phyloP scores from a whole-genome alignment of 2,113 vertebrate species.

The Neolamprologus modestus region DNA sequence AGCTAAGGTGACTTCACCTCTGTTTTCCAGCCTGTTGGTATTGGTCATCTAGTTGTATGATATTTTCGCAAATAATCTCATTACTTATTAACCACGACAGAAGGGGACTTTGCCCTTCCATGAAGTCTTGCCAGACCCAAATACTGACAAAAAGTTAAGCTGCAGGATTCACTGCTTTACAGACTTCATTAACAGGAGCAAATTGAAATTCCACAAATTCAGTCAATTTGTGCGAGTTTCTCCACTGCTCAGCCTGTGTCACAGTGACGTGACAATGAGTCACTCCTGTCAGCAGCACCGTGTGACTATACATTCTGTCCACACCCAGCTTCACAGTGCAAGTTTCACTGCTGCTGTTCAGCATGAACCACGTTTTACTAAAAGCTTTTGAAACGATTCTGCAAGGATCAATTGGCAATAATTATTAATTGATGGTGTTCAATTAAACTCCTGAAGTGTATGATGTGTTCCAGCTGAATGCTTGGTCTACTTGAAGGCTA shows the following conservation, averaged over 20 bases:
- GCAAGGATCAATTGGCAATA: not conserved
- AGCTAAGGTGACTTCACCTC: too few species aligned
- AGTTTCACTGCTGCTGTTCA: not conserved
- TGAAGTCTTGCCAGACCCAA: not conserved
- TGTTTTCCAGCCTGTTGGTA: not conserved
- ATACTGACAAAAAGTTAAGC: not conserved
- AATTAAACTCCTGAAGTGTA: not conserved
- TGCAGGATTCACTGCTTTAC: not conserved
- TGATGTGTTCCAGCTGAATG: not conserved
- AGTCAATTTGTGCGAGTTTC: not conserved
- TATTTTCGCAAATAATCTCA: not conserved
- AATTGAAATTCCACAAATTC: not conserved
- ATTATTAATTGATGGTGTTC: not conserved
- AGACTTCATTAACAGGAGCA: not conserved
- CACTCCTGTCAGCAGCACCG: not conserved
- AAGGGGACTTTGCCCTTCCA: slow-evolving; percentile 25
- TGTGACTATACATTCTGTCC: slow-evolving; percentile 20
- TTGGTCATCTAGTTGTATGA: not conserved
- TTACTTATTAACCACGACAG: slow-evolving; percentile 38
- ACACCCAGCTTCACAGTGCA: not conserved
- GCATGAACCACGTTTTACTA: not conserved
- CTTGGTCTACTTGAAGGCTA: not conserved
- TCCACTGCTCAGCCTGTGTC: not conserved
- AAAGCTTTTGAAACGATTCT: not conserved
- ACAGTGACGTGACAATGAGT: slow-evolving; percentile 4